Percentiles rank a stretch among this genome's conserved stretches.
Evolutionary conservation across 2,797 vertebrate genomes (phyloP).

Genomic region (Oreortyx pictus): DNA sequence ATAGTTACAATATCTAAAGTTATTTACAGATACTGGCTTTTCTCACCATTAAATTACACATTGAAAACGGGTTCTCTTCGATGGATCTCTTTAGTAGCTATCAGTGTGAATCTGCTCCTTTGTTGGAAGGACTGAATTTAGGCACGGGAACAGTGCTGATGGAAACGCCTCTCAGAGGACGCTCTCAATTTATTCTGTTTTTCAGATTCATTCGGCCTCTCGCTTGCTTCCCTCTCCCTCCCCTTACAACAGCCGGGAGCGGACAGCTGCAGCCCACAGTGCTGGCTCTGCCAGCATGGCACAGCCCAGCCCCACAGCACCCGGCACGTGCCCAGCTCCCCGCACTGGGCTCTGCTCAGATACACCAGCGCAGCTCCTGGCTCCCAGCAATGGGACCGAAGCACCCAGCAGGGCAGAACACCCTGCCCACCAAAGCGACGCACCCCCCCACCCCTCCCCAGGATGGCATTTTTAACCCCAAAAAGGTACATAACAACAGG

Average conservation of each 20-base stretch:
- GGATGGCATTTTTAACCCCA: rapidly evolving
- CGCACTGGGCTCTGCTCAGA: neutral
- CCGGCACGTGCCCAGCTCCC: neutral
- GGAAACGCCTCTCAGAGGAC: conserved; percentile 18
- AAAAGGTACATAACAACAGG: rapidly evolving
- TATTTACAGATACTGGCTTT: conserved; percentile 86
- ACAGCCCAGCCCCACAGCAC: neutral
- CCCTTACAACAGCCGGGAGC: neutral
- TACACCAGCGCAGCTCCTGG: neutral
- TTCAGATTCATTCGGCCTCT: neutral
- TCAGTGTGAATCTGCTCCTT: conserved; percentile 9
- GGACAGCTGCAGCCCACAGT: rapidly evolving
- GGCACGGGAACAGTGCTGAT: neutral
- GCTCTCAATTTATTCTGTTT: conserved; percentile 64
- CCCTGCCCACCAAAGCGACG: neutral
- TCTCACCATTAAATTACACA: conserved; percentile 24
- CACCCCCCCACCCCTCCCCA: neutral
- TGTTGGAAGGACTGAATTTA: neutral
- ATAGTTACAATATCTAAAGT: conserved; percentile 84
- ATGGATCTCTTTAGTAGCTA: neutral
- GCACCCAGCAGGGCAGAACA: neutral
- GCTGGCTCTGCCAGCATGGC: neutral
- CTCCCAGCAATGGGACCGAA: neutral
- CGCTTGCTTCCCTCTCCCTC: neutral
- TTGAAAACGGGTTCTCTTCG: conserved; percentile 25